These are phyloP conservation scores for Orthonevra nobilis DNA, from an alignment of 2,888 invertebrate species.

Conservation along the genomic window DNA sequence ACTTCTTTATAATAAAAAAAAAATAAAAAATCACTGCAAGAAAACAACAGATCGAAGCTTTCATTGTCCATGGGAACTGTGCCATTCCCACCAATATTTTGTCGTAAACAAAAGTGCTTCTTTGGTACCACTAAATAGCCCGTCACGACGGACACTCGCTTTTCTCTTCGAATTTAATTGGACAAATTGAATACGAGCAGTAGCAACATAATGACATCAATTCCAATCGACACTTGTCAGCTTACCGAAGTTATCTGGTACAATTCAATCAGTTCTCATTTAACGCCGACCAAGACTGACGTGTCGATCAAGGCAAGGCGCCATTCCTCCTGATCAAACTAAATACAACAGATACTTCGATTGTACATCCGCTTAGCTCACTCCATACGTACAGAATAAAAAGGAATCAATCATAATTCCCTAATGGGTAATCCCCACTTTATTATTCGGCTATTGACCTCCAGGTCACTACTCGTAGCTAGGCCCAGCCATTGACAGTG, in stretches of 20 bases:
- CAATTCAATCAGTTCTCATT: conserved; percentile 33
- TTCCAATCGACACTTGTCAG: too few relatives aligned
- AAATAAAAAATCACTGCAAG: too few relatives aligned
- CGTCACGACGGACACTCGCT: too few relatives aligned
- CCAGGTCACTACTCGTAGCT: conserved; percentile 1
- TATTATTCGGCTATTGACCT: conserved; percentile 16
- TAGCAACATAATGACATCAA: too few relatives aligned
- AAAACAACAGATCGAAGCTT: too few relatives aligned
- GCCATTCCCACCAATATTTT: too few relatives aligned
- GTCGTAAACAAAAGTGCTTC: too few relatives aligned
- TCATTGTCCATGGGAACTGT: too few relatives aligned
- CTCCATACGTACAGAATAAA: neutral
- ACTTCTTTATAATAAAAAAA: too few relatives aligned
- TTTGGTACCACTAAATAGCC: too few relatives aligned
- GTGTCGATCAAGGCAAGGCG: conserved; percentile 6
- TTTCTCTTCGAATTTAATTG: too few relatives aligned
- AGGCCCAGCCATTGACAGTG: neutral
- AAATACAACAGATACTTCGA: neutral
- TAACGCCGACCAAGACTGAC: conserved; percentile 2
- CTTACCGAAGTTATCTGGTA: conserved; percentile 18
- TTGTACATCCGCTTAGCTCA: conserved; percentile 2
- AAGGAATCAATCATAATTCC: conserved; percentile 15
- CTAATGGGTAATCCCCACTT: neutral
- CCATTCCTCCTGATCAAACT: conserved; percentile 1
- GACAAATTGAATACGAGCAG: too few relatives aligned